phyloP scores from a whole-genome alignment of 1,140 invertebrate species.

The Pissodes strobi region DNA sequence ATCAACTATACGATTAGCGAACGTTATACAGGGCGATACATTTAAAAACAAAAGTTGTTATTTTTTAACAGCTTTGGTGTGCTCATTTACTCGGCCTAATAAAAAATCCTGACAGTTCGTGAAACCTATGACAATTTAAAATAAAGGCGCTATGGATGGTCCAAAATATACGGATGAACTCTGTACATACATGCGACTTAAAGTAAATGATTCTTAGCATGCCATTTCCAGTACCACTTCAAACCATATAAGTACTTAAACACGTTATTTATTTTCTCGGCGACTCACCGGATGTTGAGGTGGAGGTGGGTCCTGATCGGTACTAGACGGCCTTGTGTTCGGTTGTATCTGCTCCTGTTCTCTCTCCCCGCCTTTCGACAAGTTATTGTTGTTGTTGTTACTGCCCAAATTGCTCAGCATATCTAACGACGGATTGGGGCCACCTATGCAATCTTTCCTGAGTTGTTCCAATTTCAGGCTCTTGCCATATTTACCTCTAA shows the following conservation, averaged over 20 bases:
- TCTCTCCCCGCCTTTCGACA: conserved; percentile 56
- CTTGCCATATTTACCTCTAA: conserved; percentile 89
- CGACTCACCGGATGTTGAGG: conserved; percentile 56
- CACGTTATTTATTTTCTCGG: not conserved
- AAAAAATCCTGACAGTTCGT: no score
- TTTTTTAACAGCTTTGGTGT: no score
- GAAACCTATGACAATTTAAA: no score
- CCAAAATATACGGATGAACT: no score
- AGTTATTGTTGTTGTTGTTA: conserved; percentile 71
- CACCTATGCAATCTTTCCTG: conserved; percentile 82
- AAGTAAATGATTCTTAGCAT: no score
- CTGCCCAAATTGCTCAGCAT: conserved; percentile 71
- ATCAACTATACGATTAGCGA: no score
- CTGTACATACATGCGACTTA: no score
- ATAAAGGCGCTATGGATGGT: no score
- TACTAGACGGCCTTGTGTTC: conserved; percentile 64
- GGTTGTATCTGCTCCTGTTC: conserved; percentile 51
- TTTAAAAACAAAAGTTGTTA: no score
- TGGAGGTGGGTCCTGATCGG: conserved; percentile 62
- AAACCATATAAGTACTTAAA: not conserved
- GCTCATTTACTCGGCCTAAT: no score
- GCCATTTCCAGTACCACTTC: no score
- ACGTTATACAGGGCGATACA: no score
- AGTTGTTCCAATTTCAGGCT: conserved; percentile 85
- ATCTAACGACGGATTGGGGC: conserved; percentile 62